Evolutionary conservation across 2,113 vertebrate genomes (phyloP), one percentile per base, ranked within the genome.

Genomic region (Diglossa brunneiventris): DNA sequence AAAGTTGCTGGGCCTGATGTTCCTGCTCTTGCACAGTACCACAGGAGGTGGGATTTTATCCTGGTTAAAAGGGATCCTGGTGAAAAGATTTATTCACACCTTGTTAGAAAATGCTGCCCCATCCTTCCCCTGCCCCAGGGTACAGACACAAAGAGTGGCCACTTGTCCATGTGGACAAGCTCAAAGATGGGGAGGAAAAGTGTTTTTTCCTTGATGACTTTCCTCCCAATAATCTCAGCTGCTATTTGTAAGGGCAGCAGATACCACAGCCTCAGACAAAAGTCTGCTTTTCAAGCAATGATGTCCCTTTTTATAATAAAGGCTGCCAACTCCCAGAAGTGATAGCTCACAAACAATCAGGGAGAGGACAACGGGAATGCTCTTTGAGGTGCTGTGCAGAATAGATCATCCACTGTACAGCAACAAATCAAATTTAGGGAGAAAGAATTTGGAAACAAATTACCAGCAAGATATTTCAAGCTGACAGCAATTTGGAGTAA

Each of bases 381-480:
- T 86, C 90, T 95, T 91, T 59, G 79, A 92, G 92, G 58, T 69
- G 72, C 93, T 82, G 78, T 33, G 76, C 69, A 61, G 91, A 96
- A 97, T 96, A 92, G 87, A 95, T 95, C 96, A 96, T 93, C 89
- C 91, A 89, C 90, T 84, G 83, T 87, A 94, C 89, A 73, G 77
- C 92, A 83, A 96, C 78, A 85, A 91, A 96, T 96, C 93, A 94
- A 83, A 95, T 86, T 88, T 90, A 95, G 90, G 78, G 87, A 96
- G 91, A 83, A 95, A 86, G 92, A 92, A 90, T 96, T 96, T 90
- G 89, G 91, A 96, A 96, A 96, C 94, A 97, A 97, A 97, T 97
- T 96, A 93, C 87, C 79, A 82, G 95, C 52, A 68, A 96, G 93
- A 85, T 94, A 95, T 96, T 95, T 97, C 95, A 97, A 95, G 76